Evolutionary conservation across 1,140 invertebrate genomes (phyloP).

Genomic region (Tetraneura akinire): DNA sequence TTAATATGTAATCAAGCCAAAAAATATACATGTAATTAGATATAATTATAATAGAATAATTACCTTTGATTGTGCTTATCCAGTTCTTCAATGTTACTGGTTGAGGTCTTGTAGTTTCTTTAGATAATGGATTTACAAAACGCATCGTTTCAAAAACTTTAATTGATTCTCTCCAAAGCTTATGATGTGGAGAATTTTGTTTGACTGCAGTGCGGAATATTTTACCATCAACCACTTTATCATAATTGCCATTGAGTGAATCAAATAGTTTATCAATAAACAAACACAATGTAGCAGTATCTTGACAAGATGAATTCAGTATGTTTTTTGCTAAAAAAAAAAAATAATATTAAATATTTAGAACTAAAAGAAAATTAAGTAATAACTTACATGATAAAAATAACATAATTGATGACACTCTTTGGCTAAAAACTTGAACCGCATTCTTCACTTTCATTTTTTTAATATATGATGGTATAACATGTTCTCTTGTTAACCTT

Average conservation of each 20-base stretch:
- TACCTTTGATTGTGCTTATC: background rate
- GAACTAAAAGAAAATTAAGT: background rate
- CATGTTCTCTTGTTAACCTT: background rate
- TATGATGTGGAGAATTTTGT: background rate
- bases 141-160: background rate
- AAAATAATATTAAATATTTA: no score
- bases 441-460: background rate
- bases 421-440: background rate
- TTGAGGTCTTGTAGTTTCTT: background rate
- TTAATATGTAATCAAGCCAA: background rate
- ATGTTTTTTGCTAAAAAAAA: background rate
- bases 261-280: background rate
- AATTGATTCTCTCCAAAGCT: background rate
- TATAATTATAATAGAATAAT: background rate
- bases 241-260: background rate
- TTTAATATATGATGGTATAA: no score
- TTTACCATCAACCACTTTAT: slow-evolving; percentile 7
- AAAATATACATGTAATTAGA: background rate
- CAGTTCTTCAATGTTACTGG: background rate
- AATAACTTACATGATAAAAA: background rate
- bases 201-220: background rate
- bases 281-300: background rate
- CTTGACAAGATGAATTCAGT: background rate
- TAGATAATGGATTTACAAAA: background rate
- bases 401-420: slow-evolving; percentile 7